Base-by-base conservation (phyloP, 2,888 invertebrate species). In the Zygothrica quintamaculata region DNA sequence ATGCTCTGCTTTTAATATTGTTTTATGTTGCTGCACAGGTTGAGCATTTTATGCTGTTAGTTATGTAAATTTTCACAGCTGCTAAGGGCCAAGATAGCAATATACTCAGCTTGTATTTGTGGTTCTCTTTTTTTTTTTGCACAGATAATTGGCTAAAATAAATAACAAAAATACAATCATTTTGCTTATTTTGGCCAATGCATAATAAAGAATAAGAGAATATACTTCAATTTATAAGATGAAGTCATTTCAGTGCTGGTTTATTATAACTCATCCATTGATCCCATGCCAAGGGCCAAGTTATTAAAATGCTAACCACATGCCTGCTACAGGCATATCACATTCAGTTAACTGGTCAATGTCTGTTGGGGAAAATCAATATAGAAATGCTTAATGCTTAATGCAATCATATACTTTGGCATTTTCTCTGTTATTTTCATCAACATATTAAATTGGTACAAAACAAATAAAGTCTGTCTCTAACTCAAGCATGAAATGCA, bases 21-120 rank as follows among this genome's bases (percentile, higher is more conserved):
- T 62, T 62, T 72, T 72, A 72, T 56, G 71, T 15, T 47, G 36
- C 22, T 12, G 48, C 62, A 40, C 72, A 72, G 67, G 62, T 72
- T 61, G 55, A 55, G 58, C 62, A 74, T 58, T 70, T 77, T 73
- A 67, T 61, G 70, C 56, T 51, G 40, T 56, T 68, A 71, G 71
- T 69, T 65, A 64, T 67, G 70, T 46, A 79, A 79, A 77, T 73
- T 51, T 40, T 44, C 42, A 44, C 40, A 29, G 44, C 36, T 68
- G 57, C 40, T 50, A 50, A 13, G 22, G 18, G n/a, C n/a, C n/a
- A n/a, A n/a, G n/a, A n/a, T n/a, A n/a, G n/a, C n/a, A n/a, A n/a
- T n/a, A n/a, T n/a, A n/a, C n/a, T n/a, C n/a, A n/a, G n/a, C n/a
- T n/a, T n/a, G n/a, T n/a, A n/a, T n/a, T n/a, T n/a, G n/a, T n/a